phyloP scores from a whole-genome alignment of 2,113 vertebrate species.

The Balaeniceps rex region DNA sequence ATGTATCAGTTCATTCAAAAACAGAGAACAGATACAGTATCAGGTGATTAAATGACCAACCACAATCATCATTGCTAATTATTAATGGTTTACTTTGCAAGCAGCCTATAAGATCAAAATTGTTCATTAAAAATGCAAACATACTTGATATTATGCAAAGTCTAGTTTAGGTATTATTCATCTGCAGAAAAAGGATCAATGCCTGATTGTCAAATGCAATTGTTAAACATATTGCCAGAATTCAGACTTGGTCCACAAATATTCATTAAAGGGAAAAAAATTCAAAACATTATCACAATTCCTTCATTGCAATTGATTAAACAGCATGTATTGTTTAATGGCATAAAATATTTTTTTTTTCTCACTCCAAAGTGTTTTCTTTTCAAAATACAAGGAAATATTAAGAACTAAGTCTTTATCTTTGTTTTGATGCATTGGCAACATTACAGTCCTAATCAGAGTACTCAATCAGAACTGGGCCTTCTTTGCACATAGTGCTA shows the following conservation, averaged over 20 bases:
- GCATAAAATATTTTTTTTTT: neutral
- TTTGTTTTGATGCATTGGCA: neutral
- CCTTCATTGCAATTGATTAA: neutral
- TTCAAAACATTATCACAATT: neutral
- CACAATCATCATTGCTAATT: neutral
- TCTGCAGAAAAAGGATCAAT: neutral
- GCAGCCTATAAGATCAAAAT: neutral
- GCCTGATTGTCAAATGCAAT: neutral
- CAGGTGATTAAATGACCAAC: neutral
- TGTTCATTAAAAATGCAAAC: neutral
- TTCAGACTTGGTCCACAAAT: neutral
- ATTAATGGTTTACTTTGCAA: neutral
- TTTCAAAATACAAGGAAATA: neutral
- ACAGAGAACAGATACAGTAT: neutral
- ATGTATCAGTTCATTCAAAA: neutral
- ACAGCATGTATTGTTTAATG: neutral
- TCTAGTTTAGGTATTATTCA: neutral
- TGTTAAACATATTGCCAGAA: neutral
- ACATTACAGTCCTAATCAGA: neutral
- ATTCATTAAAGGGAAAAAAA: neutral
- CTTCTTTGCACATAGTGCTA: neutral
- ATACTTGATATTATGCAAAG: neutral
- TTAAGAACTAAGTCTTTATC: neutral
- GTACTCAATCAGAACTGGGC: neutral
- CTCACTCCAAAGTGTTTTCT: neutral